phyloP scores from a whole-genome alignment of 1,140 invertebrate species.

The Drosophila busckii region DNA sequence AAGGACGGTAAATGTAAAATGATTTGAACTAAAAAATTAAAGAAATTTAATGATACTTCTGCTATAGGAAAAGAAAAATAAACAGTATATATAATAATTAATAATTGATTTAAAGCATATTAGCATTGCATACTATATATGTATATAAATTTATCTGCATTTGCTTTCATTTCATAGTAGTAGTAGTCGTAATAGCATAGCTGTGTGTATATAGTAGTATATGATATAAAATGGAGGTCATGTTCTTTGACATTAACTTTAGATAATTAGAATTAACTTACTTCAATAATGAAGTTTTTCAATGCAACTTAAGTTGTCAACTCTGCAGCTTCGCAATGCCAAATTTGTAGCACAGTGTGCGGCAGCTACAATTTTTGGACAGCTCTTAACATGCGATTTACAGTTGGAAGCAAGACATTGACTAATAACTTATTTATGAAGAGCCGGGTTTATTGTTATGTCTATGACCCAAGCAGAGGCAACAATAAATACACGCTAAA shows the following conservation, averaged over 20 bases:
- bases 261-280: too few relatives aligned
- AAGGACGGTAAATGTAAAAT: too few relatives aligned
- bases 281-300: too few relatives aligned
- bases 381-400: conserved; percentile 7
- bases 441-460: conserved; percentile 64
- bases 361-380: conserved; percentile 7
- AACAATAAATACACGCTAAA: conserved; percentile 58
- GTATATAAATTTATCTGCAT: conserved; percentile 13
- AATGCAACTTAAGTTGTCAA: too few relatives aligned
- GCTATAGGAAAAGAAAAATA: too few relatives aligned
- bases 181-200: conserved; percentile 31
- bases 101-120: conserved; percentile 75
- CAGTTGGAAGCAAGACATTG: conserved; percentile 35
- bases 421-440: conserved; percentile 73
- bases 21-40: too few relatives aligned
- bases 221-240: too few relatives aligned
- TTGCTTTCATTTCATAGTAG: conserved; percentile 19
- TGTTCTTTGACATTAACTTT: too few relatives aligned
- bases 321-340: too few relatives aligned
- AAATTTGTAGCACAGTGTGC: conserved; percentile 2
- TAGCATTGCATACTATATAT: conserved; percentile 29
- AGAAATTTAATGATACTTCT: too few relatives aligned
- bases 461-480: conserved; percentile 24
- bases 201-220: conserved; percentile 41
- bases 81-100: conserved; percentile 62